These are phyloP conservation scores for Brachionus paranguensis DNA, from an alignment of 1,140 invertebrate species.

Conservation along the genomic window DNA sequence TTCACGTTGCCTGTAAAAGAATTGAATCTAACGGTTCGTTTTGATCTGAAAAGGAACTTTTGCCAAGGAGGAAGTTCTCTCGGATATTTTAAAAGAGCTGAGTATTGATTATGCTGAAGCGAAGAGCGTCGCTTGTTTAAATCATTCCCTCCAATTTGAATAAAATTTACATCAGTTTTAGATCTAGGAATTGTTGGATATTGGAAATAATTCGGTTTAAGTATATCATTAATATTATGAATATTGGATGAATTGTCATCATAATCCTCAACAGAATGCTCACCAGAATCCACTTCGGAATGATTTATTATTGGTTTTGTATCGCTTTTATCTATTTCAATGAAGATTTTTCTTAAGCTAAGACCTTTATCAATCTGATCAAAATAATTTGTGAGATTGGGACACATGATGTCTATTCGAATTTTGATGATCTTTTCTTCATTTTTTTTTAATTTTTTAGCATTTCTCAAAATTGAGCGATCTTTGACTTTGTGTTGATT, in stretches of 20 bases:
- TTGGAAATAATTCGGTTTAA: not conserved
- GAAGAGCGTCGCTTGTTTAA: not conserved
- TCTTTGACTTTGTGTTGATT: not conserved
- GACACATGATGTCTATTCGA: not conserved
- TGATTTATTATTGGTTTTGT: not conserved
- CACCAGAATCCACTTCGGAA: not conserved
- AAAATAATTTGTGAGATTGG: not conserved
- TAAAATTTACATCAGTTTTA: not conserved
- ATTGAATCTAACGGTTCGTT: not conserved
- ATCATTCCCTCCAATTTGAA: not conserved
- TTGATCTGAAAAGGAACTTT: not conserved
- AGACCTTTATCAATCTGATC: not conserved
- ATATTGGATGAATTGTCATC: not conserved
- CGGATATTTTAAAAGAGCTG: not conserved
- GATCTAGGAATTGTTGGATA: not conserved
- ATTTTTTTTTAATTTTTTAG: not conserved
- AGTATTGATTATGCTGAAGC: not conserved
- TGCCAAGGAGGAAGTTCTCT: not conserved
- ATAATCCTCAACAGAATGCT: not conserved
- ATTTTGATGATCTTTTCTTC: not conserved
- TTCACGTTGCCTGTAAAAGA: not conserved
- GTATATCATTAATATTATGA: not conserved
- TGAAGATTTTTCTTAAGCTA: not conserved
- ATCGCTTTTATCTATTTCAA: not conserved
- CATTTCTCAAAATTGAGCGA: not conserved